A percentile compares a stretch with the other conserved stretches of the same genome.
These are phyloP conservation scores for Apis dorsata DNA, from an alignment of 1,140 invertebrate species.

Conservation along the genomic window DNA sequence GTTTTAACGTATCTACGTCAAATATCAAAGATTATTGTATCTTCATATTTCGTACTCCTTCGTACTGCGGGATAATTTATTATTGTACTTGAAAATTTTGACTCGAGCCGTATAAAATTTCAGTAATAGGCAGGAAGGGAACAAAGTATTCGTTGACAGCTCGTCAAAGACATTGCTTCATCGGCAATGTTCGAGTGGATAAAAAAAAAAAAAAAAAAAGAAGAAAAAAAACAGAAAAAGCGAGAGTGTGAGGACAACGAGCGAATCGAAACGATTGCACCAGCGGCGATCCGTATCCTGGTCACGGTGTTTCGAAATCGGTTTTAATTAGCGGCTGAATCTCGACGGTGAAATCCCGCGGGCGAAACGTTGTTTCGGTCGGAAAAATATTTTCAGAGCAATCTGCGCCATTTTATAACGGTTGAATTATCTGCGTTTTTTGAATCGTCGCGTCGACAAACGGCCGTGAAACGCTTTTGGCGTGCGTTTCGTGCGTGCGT, in stretches of 20 bases:
- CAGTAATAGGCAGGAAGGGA: no score
- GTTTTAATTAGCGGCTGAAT: conserved; percentile 40
- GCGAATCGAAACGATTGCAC: conserved; percentile 2
- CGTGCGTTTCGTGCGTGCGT: background rate
- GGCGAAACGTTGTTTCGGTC: conserved; percentile 17
- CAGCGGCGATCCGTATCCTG: conserved; percentile 7
- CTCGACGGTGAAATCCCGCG: conserved; percentile 14
- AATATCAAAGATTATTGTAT: no score
- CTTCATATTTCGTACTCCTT: no score
- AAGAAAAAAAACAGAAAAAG: background rate
- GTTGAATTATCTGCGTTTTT: conserved; percentile 63
- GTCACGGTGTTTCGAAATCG: conserved; percentile 9
- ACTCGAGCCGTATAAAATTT: no score
- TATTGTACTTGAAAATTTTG: no score
- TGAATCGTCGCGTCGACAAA: conserved; percentile 35
- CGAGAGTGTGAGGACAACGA: background rate
- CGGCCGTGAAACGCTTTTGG: conserved; percentile 22
- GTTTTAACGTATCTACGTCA: no score
- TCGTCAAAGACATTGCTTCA: background rate
- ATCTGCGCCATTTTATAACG: conserved; percentile 44
- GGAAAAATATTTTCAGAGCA: conserved; percentile 57
- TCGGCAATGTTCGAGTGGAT: background rate
- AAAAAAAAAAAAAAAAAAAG: no score
- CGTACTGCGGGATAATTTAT: no score
- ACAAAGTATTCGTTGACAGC: background rate